Base-by-base conservation (phyloP, 2,888 invertebrate species). In the Agonopterix alstromeriana region DNA sequence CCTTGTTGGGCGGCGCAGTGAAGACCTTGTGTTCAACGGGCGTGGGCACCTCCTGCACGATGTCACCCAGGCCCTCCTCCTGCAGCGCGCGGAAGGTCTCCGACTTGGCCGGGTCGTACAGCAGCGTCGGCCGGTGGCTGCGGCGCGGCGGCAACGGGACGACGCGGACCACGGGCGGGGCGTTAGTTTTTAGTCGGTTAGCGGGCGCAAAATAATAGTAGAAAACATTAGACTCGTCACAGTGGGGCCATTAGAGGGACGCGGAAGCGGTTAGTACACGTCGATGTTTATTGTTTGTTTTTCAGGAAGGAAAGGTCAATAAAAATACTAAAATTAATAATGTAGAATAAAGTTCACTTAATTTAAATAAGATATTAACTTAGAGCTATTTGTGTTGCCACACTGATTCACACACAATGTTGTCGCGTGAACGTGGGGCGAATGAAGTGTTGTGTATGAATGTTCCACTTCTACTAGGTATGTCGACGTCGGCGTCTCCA, bases 71-170 rank as follows among this genome's bases (percentile, higher is more conserved):
- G 61, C 92, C 92, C 60, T 93, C 92, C 82, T 96, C 96, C 82
- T 95, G 94, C 56, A 97, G 92, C 69, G 94, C 95, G 90, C 93
- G 94, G 91, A 92, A 96, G 51, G 96, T 95, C 82, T 96, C 96
- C 74, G 96, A 96, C 90, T 94, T 93, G 77, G 94, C 93, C 63
- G 96, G 96, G 90, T 97, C 96, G 90, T 94, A 97, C 76, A 91
- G 92, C 76, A 93, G 83, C 59, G 94, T 92, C 80, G 93, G 93
- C 91, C 92, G 93, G 80, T 87, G 82, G 70, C 91, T 91, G 79
- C 51, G 48, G 54, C 54, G 41, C 17, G 63, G 41, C 17, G 63
- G 56, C 47, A 55, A 47, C 48, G 55, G 48, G 53, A 56, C 63
- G 53, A 43, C 61, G 62, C 47, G 58, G 55, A 27, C 11, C 27